These are phyloP conservation scores for Meiosimyza decipiens DNA, from an alignment of 2,888 invertebrate genomes.

Conservation along the genomic window DNA sequence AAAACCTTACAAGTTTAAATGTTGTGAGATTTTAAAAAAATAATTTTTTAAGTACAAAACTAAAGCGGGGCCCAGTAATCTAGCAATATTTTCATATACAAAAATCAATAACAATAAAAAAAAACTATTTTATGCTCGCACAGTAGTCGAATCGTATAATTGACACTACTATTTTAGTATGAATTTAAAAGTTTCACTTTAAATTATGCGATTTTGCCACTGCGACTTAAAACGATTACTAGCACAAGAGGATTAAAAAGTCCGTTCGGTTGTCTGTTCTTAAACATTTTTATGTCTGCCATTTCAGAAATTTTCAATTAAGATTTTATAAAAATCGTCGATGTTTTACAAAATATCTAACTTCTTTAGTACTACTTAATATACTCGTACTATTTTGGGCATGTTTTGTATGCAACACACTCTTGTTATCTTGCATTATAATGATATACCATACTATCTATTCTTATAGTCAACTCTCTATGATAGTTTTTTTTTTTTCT, in stretches of 20 bases:
- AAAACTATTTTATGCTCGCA: slow-evolving; percentile 1
- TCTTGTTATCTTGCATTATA: slow-evolving; percentile 18
- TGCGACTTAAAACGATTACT: slow-evolving; percentile 6
- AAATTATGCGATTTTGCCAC: slow-evolving; percentile 40
- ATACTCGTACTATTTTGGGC: slow-evolving; percentile 16
- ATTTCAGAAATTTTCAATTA: slow-evolving; percentile 53
- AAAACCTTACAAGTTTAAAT: no score
- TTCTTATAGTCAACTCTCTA: no score
- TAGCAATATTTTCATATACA: slow-evolving; percentile 56
- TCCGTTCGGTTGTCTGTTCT: slow-evolving; percentile 65
- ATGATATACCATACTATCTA: not conserved
- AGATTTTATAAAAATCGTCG: no score
- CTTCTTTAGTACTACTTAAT: not conserved
- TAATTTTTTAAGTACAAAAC: not conserved
- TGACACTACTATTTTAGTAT: not conserved
- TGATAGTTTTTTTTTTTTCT: no score
- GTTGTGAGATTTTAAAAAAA: no score
- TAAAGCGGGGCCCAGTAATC: slow-evolving; percentile 53
- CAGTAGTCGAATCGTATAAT: slow-evolving; percentile 40
- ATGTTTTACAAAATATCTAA: slow-evolving; percentile 6
- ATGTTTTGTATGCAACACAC: slow-evolving; percentile 16
- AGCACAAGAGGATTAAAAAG: slow-evolving; percentile 34
- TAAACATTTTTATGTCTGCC: slow-evolving; percentile 66
- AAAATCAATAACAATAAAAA: slow-evolving; percentile 47
- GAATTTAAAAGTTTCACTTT: not conserved